Evolutionary conservation across 92 coral and sea anemone genomes (phyloP).

Genomic region (Nematostella vectensis): DNA sequence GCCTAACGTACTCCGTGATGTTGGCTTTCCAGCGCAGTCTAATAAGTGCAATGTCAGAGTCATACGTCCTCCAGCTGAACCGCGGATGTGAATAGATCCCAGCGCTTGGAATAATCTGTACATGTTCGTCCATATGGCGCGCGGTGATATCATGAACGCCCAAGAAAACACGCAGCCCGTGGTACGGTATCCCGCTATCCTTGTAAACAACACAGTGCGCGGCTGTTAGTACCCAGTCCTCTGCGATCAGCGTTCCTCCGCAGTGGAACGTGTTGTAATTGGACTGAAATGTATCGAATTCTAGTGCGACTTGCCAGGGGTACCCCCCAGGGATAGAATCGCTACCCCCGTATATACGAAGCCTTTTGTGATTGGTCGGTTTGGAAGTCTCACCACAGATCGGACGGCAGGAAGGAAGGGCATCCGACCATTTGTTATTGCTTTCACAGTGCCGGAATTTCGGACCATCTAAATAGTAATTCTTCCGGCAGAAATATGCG

Average conservation of each 20-base stretch:
- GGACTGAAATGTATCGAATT: slow-evolving; percentile 13
- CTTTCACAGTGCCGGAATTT: slow-evolving; percentile 81
- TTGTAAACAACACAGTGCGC: slow-evolving; percentile 73
- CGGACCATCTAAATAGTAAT: slow-evolving; percentile 53
- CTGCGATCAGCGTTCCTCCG: slow-evolving; percentile 84
- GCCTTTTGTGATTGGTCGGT: slow-evolving; percentile 36
- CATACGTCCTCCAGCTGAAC: slow-evolving; percentile 69
- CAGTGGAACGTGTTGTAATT: slow-evolving; percentile 45
- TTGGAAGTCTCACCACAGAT: slow-evolving; percentile 65
- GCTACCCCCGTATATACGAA: slow-evolving; percentile 56
- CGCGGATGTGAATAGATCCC: slow-evolving; percentile 54
- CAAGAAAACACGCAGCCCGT: slow-evolving; percentile 49
- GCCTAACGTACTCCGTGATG: slow-evolving; percentile 79
- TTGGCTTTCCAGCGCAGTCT: slow-evolving; percentile 63
- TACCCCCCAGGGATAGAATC: slow-evolving; percentile 57
- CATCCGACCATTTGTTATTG: slow-evolving; percentile 78
- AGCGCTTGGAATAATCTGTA: slow-evolving; percentile 63
- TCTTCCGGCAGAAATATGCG: slow-evolving; percentile 51
- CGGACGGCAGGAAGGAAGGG: slow-evolving; percentile 53
- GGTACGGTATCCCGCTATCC: slow-evolving; percentile 20
- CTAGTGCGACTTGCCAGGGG: slow-evolving; percentile 97
- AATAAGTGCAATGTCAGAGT: slow-evolving; percentile 84
- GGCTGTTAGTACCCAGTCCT: slow-evolving; percentile 91
- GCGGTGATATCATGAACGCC: slow-evolving; percentile 67
- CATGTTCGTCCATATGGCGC: slow-evolving; percentile 34